Percentiles rank a stretch among this genome's conserved stretches.
phyloP scores from a whole-genome alignment of 2,888 invertebrate genomes.

The Eupithecia insigniata region DNA sequence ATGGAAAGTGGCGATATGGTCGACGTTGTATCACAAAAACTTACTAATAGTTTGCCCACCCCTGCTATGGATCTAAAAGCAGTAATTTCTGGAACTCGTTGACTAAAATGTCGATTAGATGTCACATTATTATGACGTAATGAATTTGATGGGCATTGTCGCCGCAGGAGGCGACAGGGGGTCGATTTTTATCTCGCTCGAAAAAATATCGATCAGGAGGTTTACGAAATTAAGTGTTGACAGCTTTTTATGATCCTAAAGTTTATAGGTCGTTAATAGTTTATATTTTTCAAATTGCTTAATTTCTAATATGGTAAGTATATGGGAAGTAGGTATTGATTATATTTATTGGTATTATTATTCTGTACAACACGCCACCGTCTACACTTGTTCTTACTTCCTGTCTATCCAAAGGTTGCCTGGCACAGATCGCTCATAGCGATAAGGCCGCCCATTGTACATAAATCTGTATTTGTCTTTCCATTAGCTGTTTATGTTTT shows the following conservation, averaged over 20 bases:
- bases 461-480: no score
- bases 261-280: constrained; percentile 25
- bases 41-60: neutral
- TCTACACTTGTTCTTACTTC: no score
- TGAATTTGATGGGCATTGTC: constrained; percentile 29
- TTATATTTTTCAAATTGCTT: neutral
- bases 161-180: constrained; percentile 36
- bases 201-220: constrained; percentile 32
- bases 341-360: no score
- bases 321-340: neutral
- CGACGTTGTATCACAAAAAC: no score
- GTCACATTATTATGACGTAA: constrained; percentile 22
- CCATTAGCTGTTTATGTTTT: no score
- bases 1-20: no score
- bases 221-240: constrained; percentile 37
- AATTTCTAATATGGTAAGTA: neutral
- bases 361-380: no score
- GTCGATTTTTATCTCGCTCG: constrained; percentile 31
- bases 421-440: no score
- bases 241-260: constrained; percentile 32
- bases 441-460: no score
- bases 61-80: constrained; percentile 23
- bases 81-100: constrained; percentile 27
- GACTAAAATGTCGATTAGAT: constrained; percentile 25
- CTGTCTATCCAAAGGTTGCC: no score